Conservation (phyloP, 2,113 vertebrate genomes). For the Pantherophis guttatus region DNA sequence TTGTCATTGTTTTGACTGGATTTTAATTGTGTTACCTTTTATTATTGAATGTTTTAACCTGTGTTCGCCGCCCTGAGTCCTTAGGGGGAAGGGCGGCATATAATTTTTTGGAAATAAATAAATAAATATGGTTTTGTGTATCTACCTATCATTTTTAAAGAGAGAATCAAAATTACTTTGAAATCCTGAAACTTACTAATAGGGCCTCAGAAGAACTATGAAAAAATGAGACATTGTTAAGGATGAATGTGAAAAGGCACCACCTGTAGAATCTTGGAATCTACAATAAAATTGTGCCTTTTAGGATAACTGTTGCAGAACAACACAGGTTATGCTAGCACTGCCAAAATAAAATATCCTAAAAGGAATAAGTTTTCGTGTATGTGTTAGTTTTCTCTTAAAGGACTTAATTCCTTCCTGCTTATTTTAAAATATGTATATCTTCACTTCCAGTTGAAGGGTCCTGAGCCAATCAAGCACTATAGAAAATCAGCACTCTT, state of each 20-base stretch:
- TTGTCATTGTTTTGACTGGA: no score
- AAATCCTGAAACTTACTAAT: neutral
- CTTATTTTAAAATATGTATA: slow-evolving; percentile 69
- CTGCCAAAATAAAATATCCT: neutral
- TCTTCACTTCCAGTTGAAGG: slow-evolving; percentile 75
- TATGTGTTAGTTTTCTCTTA: neutral
- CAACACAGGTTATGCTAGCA: neutral
- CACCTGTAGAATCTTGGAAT: neutral
- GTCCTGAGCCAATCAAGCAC: slow-evolving; percentile 75
- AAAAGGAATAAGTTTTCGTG: neutral
- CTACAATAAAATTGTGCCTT: neutral
- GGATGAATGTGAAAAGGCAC: neutral
- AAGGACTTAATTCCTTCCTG: slow-evolving; percentile 17
- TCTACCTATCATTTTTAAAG: neutral
- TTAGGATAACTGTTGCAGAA: neutral
- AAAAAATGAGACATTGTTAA: neutral
- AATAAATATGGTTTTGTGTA: neutral
- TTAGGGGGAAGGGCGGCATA: no score
- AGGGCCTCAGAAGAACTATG: neutral
- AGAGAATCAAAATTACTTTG: neutral
- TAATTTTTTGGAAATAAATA: neutral
- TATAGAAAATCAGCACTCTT: slow-evolving; percentile 81
- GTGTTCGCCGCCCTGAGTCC: no score
- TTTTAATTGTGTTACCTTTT: no score
- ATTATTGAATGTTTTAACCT: no score